A percentile compares a stretch with the other conserved stretches of the same genome.
Conservation (phyloP, 2,113 vertebrate species). For the Colossoma macropomum region DNA sequence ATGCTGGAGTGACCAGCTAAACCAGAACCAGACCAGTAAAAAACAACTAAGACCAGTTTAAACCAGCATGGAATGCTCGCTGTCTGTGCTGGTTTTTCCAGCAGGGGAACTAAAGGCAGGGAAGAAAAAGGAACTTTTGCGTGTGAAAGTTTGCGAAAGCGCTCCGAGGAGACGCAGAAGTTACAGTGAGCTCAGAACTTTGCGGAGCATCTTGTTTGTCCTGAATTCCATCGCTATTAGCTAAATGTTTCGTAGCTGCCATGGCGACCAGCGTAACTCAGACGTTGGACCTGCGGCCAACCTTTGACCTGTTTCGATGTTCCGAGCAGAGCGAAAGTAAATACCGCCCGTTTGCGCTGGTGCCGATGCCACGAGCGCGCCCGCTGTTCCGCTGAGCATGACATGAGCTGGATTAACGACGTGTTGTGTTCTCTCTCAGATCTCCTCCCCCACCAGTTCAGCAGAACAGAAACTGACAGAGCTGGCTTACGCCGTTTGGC, state of each 20-base stretch:
- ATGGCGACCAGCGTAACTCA: conserved; percentile 55
- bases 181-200: conserved; percentile 66
- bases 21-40: too few species aligned
- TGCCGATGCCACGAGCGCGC: conserved; percentile 4
- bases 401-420: conserved; percentile 23
- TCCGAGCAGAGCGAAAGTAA: conserved; percentile 17
- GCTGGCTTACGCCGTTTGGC: conserved; percentile 31
- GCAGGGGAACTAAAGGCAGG: too few species aligned
- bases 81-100: too few species aligned
- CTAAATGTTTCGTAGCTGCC: conserved; percentile 58
- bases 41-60: too few species aligned
- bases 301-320: not conserved
- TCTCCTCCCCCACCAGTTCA: conserved; percentile 9
- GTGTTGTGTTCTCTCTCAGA: conserved; percentile 19
- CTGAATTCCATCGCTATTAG: conserved; percentile 64
- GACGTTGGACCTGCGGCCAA: conserved; percentile 11
- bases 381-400: conserved; percentile 16
- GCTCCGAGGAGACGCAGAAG: too few species aligned
- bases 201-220: conserved; percentile 65
- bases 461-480: conserved; percentile 29
- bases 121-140: too few species aligned
- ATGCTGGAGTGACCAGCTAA: too few species aligned
- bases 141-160: too few species aligned
- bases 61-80: too few species aligned
- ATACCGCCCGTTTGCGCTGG: conserved; percentile 11